A percentile compares a stretch with the other conserved stretches of the same genome.
phyloP scores from a whole-genome alignment of 2,113 vertebrate species.

The Peromyscus maniculatus region DNA sequence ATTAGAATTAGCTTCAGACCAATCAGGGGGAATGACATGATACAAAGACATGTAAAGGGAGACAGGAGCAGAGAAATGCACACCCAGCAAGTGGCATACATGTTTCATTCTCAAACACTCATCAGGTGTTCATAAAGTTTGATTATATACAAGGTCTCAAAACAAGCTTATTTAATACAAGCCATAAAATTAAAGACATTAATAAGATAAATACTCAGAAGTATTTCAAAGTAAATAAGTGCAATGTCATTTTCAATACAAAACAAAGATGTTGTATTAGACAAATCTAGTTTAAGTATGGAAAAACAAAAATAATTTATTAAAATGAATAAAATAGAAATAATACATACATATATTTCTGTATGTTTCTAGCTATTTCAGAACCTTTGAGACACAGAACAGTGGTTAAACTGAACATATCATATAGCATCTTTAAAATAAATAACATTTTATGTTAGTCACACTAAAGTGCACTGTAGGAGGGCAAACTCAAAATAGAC shows the following conservation, averaged over 20 bases:
- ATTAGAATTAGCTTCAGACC: not conserved
- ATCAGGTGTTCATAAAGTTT: not conserved
- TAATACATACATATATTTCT: not conserved
- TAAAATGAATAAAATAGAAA: constrained; percentile 24
- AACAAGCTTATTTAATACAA: constrained; percentile 9
- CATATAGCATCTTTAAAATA: not conserved
- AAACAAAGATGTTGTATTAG: not conserved
- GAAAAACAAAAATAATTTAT: constrained; percentile 20
- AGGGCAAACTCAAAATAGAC: not conserved
- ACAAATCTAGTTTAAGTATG: not conserved
- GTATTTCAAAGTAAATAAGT: not conserved
- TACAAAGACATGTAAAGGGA: not conserved
- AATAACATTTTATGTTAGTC: not conserved
- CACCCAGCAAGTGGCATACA: not conserved
- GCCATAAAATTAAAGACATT: not conserved
- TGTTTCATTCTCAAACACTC: not conserved
- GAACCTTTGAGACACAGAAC: not conserved
- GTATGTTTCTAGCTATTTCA: not conserved
- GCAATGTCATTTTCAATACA: not conserved
- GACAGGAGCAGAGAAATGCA: not conserved
- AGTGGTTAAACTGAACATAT: not conserved
- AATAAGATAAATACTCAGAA: not conserved
- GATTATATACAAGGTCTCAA: not conserved
- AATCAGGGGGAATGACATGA: not conserved
- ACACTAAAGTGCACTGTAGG: not conserved